Evolutionary conservation across 2,113 vertebrate species (phyloP).

Genomic region (Entosphenus tridentatus): DNA sequence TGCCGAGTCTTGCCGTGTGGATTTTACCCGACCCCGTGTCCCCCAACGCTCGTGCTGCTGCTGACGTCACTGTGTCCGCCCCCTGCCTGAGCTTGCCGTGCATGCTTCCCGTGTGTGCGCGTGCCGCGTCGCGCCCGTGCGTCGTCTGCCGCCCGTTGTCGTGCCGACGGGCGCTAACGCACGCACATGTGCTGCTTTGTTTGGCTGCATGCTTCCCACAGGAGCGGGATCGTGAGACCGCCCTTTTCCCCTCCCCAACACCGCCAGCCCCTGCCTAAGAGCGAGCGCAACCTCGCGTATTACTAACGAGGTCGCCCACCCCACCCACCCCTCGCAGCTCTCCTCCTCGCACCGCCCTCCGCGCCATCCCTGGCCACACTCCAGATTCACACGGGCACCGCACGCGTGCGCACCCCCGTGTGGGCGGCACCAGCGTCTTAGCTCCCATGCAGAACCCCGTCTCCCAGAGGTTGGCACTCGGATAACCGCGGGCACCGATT

Average conservation of each 20-base stretch:
- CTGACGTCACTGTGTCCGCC: slow-evolving; percentile 7
- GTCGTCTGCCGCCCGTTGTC: slow-evolving; percentile 27
- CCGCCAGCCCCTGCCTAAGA: slow-evolving; percentile 53
- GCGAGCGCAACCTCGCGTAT: slow-evolving; percentile 45
- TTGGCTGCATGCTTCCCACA: slow-evolving; percentile 79
- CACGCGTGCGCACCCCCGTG: too few relatives aligned
- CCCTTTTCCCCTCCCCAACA: slow-evolving; percentile 43
- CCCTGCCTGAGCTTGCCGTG: neutral
- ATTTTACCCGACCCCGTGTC: too few relatives aligned
- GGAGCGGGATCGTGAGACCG: slow-evolving; percentile 48
- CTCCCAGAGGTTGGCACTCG: too few relatives aligned
- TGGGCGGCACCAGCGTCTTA: too few relatives aligned
- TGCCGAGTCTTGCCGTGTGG: too few relatives aligned
- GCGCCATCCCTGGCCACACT: too few relatives aligned
- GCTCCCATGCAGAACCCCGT: too few relatives aligned
- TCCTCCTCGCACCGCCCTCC: too few relatives aligned
- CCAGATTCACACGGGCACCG: too few relatives aligned
- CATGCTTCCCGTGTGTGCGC: too few relatives aligned
- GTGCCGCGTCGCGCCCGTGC: slow-evolving; percentile 6
- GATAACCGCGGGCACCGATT: too few relatives aligned
- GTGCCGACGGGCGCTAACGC: slow-evolving; percentile 43
- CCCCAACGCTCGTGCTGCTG: neutral
- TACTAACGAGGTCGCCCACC: slow-evolving; percentile 23
- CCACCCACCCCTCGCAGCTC: too few relatives aligned
- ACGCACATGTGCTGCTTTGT: slow-evolving; percentile 59